A percentile compares a stretch with the other conserved stretches of the same genome.
Evolutionary conservation across 2,888 invertebrate genomes (phyloP).

Genomic region (Drosophila mulleri): DNA sequence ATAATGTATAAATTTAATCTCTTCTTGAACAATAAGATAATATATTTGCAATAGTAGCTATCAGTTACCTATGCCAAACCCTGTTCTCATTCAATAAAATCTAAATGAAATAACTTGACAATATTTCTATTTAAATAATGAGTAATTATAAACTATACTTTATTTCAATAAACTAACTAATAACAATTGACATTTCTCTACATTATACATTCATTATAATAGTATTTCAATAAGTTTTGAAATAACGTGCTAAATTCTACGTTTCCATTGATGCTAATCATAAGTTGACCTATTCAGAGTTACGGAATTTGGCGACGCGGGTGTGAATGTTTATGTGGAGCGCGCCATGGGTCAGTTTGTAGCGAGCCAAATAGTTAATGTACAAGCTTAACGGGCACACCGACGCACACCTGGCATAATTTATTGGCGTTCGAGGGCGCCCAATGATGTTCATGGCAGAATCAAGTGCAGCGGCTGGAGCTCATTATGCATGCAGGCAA

Average conservation of each 20-base stretch:
- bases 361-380: slow-evolving; percentile 23
- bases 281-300: neutral
- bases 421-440: slow-evolving; percentile 56
- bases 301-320: neutral
- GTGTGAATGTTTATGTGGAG: slow-evolving; percentile 12
- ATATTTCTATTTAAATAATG: too few species aligned
- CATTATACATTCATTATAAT: neutral
- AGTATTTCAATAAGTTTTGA: neutral
- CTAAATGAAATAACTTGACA: too few species aligned
- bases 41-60: neutral
- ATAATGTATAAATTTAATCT: neutral
- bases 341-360: neutral
- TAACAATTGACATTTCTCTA: neutral
- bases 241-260: neutral
- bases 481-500: slow-evolving; percentile 59
- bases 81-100: neutral
- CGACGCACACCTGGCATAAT: slow-evolving; percentile 55
- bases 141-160: too few species aligned
- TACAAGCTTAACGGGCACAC: slow-evolving; percentile 35
- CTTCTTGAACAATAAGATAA: neutral
- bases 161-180: neutral
- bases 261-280: neutral
- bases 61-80: neutral
- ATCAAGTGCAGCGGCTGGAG: slow-evolving; percentile 16
- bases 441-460: slow-evolving; percentile 30